A percentile compares a stretch with the other conserved stretches of the same genome.
Evolutionary conservation across 2,888 invertebrate genomes (phyloP).

Genomic region (Axea sp.): DNA sequence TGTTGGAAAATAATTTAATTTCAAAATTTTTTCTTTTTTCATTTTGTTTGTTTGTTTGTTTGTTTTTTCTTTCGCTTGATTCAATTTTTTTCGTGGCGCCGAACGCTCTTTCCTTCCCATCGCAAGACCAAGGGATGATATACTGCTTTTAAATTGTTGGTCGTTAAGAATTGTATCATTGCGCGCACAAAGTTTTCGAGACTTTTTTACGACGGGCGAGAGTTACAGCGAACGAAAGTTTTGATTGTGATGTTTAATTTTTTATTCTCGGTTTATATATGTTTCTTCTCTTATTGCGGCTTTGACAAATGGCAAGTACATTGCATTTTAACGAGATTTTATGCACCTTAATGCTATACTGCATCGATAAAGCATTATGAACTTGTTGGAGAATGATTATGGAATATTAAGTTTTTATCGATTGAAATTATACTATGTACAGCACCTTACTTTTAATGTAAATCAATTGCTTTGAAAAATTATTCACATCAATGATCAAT

Average conservation of each 20-base stretch:
- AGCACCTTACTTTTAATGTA: too few species aligned
- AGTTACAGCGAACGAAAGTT: constrained; percentile 5
- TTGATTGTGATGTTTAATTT: constrained; percentile 34
- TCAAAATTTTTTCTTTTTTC: background rate
- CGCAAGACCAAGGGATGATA: too few species aligned
- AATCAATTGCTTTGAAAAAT: too few species aligned
- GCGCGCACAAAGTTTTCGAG: constrained; percentile 1
- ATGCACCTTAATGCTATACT: background rate
- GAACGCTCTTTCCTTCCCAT: too few species aligned
- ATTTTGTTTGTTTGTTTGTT: background rate
- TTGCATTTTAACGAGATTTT: constrained; percentile 6
- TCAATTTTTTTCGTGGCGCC: constrained; percentile 21
- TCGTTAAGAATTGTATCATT: constrained; percentile 35
- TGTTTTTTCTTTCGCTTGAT: constrained; percentile 9
- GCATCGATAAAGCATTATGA: too few species aligned
- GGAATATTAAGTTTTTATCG: too few species aligned
- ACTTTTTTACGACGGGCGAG: constrained; percentile 22
- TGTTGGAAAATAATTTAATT: constrained; percentile 19
- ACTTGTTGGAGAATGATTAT: too few species aligned
- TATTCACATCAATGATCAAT: too few species aligned
- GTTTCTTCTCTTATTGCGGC: background rate
- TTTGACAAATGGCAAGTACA: constrained; percentile 11
- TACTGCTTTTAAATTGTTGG: constrained; percentile 34
- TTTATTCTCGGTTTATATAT: constrained; percentile 17
- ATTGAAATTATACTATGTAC: too few species aligned